Conservation (phyloP, 1,140 invertebrate genomes). For the Apolygus lucorum region DNA sequence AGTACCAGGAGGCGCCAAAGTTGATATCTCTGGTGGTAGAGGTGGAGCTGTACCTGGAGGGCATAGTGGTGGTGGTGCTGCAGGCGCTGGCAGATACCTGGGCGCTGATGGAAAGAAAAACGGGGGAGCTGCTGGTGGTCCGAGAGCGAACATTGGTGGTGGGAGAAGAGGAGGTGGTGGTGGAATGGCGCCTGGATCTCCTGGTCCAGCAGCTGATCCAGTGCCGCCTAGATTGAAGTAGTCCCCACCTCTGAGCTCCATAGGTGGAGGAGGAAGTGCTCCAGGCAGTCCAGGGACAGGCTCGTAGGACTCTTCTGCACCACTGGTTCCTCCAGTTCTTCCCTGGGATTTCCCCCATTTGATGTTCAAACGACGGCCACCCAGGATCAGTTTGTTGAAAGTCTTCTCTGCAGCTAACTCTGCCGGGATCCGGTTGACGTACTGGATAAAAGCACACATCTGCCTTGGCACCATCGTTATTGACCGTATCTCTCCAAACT, state of each 20-base stretch:
- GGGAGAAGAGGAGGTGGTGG: conserved; percentile 33
- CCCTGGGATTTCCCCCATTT: conserved; percentile 94
- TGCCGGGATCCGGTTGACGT: conserved; percentile 77
- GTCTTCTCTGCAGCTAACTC: conserved; percentile 92
- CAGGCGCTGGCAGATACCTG: conserved; percentile 38
- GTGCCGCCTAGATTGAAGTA: conserved; percentile 63
- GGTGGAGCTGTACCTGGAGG: conserved; percentile 35
- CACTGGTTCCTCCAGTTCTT: conserved; percentile 36
- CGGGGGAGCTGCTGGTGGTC: conserved; percentile 36
- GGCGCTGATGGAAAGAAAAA: conserved; percentile 41
- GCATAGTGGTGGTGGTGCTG: conserved; percentile 33
- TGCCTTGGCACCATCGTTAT: conserved; percentile 86
- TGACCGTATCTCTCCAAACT: conserved; percentile 96
- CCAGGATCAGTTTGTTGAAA: conserved; percentile 89
- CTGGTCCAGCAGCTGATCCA: conserved; percentile 45
- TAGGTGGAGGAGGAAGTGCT: conserved; percentile 67
- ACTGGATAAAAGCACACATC: conserved; percentile 97
- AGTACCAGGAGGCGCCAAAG: conserved; percentile 46
- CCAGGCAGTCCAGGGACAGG: conserved; percentile 80
- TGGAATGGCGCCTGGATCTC: conserved; percentile 42
- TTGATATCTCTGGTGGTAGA: conserved; percentile 42
- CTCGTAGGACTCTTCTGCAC: conserved; percentile 50
- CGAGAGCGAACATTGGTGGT: conserved; percentile 38
- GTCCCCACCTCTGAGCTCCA: conserved; percentile 67
- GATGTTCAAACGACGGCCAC: conserved; percentile 79